phyloP scores from a whole-genome alignment of 2,797 vertebrate species.

The Echeneis naucrates region DNA sequence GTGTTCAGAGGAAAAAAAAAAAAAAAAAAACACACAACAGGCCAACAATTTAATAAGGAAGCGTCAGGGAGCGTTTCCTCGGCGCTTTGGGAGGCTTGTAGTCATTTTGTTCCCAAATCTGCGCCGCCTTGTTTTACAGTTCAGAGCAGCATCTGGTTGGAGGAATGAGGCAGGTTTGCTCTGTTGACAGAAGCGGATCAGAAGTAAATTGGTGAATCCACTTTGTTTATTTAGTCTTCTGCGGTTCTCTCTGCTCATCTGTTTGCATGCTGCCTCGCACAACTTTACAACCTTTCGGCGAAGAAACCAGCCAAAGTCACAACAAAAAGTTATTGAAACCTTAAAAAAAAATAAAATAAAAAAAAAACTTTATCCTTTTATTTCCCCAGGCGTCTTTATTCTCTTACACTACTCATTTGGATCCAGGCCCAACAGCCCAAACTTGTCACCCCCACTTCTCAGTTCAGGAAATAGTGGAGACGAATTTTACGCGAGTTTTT shows the following conservation, averaged over 20 bases:
- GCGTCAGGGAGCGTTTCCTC: conserved; percentile 28
- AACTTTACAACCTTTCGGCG: conserved; percentile 28
- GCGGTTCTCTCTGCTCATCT: conserved; percentile 19
- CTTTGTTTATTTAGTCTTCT: conserved; percentile 2
- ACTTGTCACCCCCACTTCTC: not conserved
- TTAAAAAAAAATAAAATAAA: too few relatives aligned
- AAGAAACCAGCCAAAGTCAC: not conserved
- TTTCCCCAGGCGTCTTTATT: not conserved
- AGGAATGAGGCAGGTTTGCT: conserved; percentile 30
- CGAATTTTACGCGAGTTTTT: not conserved
- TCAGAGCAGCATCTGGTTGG: conserved; percentile 28
- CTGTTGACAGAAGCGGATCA: conserved; percentile 30
- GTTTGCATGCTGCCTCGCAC: conserved; percentile 27
- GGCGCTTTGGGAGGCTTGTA: conserved; percentile 24
- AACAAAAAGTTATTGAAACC: not conserved
- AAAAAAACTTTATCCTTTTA: too few relatives aligned
- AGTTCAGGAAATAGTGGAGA: not conserved
- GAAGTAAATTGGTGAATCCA: not conserved
- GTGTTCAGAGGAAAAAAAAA: conserved; percentile 48
- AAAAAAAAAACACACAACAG: too few relatives aligned
- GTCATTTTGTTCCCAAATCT: conserved; percentile 44
- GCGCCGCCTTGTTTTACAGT: conserved; percentile 3
- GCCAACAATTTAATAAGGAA: conserved; percentile 56
- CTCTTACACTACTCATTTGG: not conserved
- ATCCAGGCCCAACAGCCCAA: not conserved